Evolutionary conservation across 2,888 invertebrate species (phyloP).

Genomic region (Mesorhabditis belari): DNA sequence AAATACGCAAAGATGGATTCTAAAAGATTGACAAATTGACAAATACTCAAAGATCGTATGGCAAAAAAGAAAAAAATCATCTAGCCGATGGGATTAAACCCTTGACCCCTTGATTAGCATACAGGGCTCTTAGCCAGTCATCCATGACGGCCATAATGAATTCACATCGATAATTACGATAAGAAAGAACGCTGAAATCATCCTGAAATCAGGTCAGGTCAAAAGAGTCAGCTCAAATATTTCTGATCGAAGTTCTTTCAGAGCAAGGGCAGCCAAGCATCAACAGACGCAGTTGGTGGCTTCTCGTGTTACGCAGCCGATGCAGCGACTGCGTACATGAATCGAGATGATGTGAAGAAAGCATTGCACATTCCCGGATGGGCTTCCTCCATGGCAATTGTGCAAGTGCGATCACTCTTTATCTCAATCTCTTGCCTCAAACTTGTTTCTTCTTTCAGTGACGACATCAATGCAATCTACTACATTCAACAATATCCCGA

Average conservation of each 20-base stretch:
- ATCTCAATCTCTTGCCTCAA: background rate
- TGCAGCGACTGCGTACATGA: slow-evolving; percentile 22
- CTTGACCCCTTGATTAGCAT: too few relatives aligned
- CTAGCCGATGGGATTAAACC: too few relatives aligned
- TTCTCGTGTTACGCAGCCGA: slow-evolving; percentile 32
- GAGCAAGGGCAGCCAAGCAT: slow-evolving; percentile 20
- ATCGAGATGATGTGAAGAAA: slow-evolving; percentile 15
- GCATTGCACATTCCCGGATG: slow-evolving; percentile 35
- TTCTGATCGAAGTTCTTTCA: slow-evolving; percentile 3
- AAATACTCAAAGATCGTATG: too few relatives aligned
- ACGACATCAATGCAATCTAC: slow-evolving; percentile 30
- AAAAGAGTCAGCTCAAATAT: background rate
- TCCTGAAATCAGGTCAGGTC: too few relatives aligned
- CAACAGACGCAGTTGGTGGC: slow-evolving; percentile 28
- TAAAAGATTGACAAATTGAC: too few relatives aligned
- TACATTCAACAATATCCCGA: slow-evolving; percentile 41
- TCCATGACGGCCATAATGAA: too few relatives aligned
- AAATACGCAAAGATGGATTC: too few relatives aligned
- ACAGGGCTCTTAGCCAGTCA: too few relatives aligned
- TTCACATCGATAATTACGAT: too few relatives aligned
- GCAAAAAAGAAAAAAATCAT: too few relatives aligned
- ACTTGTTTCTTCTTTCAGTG: slow-evolving; percentile 12
- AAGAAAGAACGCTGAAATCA: too few relatives aligned
- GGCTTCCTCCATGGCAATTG: slow-evolving; percentile 16
- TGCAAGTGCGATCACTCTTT: slow-evolving; percentile 20